Conservation (phyloP, 2,888 invertebrate species). For the Conchocele bisecta region DNA sequence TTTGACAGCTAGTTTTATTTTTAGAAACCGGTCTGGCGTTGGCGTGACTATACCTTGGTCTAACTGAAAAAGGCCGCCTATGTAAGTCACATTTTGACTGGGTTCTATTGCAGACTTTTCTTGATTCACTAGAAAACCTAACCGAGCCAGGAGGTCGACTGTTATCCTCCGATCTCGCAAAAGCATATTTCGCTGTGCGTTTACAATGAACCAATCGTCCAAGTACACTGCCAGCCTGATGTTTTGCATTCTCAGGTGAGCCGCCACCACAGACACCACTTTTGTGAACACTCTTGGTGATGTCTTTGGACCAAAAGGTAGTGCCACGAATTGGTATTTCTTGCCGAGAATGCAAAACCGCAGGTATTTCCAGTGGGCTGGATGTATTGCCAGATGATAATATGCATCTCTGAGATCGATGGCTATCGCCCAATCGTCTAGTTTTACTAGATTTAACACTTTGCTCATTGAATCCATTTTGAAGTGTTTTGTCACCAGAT, state of each 20-base stretch:
- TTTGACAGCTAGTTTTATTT: constrained; percentile 10
- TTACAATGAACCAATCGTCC: constrained; percentile 59
- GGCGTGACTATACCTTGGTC: constrained; percentile 20
- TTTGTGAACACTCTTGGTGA: constrained; percentile 45
- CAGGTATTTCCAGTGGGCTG: constrained; percentile 27
- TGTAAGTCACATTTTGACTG: constrained; percentile 28
- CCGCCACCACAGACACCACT: constrained; percentile 36
- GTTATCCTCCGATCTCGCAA: constrained; percentile 18
- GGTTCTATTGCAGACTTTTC: constrained; percentile 33
- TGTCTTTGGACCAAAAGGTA: constrained; percentile 24
- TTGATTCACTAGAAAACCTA: constrained; percentile 48
- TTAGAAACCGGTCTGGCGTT: constrained; percentile 18
- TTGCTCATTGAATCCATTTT: constrained; percentile 50
- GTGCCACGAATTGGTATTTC: constrained; percentile 12
- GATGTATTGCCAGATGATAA: constrained; percentile 24
- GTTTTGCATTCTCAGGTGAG: constrained; percentile 13
- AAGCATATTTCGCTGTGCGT: constrained; percentile 3
- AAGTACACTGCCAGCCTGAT: constrained; percentile 42
- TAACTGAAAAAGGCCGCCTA: constrained; percentile 21
- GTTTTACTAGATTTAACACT: constrained; percentile 28
- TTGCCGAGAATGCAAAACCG: constrained; percentile 19
- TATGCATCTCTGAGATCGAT: constrained; percentile 21
- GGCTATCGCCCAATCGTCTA: constrained; percentile 32
- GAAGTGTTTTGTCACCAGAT: constrained; percentile 37
- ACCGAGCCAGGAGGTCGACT: constrained; percentile 19